Evolutionary conservation across 2,888 invertebrate genomes (phyloP).

Genomic region (Tridacna gigas): DNA sequence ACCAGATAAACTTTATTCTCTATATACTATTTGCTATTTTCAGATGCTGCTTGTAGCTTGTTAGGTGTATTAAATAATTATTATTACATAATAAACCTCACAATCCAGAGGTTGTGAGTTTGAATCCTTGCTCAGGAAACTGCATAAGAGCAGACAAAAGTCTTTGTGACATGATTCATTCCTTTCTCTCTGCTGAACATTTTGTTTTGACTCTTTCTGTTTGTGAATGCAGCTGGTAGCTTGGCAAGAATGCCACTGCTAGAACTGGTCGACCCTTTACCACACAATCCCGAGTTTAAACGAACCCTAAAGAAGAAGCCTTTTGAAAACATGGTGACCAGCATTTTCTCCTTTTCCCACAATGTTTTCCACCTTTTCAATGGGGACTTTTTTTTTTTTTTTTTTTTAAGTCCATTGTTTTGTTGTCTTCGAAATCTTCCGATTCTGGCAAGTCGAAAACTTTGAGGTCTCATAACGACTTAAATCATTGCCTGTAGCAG

Average conservation of each 20-base stretch:
- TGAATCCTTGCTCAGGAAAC: not conserved
- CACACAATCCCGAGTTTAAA: too few species aligned
- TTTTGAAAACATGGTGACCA: not conserved
- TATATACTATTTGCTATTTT: too few species aligned
- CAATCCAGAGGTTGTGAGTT: not conserved
- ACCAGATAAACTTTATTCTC: too few species aligned
- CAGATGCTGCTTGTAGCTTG: too few species aligned
- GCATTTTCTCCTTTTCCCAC: conserved; percentile 10
- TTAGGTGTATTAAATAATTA: too few species aligned
- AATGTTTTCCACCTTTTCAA: not conserved
- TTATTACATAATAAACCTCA: too few species aligned
- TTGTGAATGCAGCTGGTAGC: not conserved
- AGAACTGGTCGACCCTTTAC: too few species aligned
- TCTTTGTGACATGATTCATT: not conserved
- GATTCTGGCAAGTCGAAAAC: too few species aligned
- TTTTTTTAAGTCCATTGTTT: not conserved
- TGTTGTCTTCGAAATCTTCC: not conserved
- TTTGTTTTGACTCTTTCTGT: too few species aligned
- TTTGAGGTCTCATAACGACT: too few species aligned
- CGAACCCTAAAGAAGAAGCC: too few species aligned
- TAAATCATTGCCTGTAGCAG: too few species aligned
- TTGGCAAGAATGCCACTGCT: not conserved
- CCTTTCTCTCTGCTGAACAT: not conserved
- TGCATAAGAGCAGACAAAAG: not conserved
- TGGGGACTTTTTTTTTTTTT: not conserved